Evolutionary conservation across 2,888 invertebrate genomes (phyloP).

Genomic region (Ennomos quercinarius): DNA sequence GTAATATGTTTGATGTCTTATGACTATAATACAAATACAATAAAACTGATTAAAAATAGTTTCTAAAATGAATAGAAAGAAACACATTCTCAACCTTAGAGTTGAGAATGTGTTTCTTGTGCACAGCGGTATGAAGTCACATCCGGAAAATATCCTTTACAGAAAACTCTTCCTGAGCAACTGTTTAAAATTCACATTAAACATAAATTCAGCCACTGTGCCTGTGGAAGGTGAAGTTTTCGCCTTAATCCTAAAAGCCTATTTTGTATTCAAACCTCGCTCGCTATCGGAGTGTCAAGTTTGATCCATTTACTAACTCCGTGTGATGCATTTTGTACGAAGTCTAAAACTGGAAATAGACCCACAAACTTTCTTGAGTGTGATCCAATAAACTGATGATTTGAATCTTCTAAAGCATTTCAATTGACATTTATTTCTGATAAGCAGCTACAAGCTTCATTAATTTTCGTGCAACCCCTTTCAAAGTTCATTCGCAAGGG

Average conservation of each 20-base stretch:
- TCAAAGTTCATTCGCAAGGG: neutral
- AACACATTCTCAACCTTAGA: too few relatives aligned
- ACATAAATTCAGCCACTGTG: conserved; percentile 34
- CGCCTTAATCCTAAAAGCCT: conserved; percentile 47
- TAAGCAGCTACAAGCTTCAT: too few relatives aligned
- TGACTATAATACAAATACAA: too few relatives aligned
- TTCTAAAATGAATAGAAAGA: too few relatives aligned
- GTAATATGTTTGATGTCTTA: neutral
- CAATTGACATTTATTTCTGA: too few relatives aligned
- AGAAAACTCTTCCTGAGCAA: neutral
- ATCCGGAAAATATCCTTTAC: too few relatives aligned
- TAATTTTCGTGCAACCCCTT: neutral
- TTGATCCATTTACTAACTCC: conserved; percentile 43
- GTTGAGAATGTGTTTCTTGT: too few relatives aligned
- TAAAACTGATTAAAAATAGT: too few relatives aligned
- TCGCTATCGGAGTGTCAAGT: conserved; percentile 42
- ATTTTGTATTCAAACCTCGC: conserved; percentile 31
- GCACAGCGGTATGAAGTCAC: too few relatives aligned
- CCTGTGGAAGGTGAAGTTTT: conserved; percentile 38
- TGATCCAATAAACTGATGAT: too few relatives aligned
- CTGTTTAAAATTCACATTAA: conserved; percentile 19
- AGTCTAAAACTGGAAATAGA: conserved; percentile 2
- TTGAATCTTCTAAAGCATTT: too few relatives aligned
- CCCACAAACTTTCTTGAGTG: too few relatives aligned
- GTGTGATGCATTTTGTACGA: conserved; percentile 25